Conservation (phyloP, 2,113 vertebrate genomes). For the Istiophorus platypterus region DNA sequence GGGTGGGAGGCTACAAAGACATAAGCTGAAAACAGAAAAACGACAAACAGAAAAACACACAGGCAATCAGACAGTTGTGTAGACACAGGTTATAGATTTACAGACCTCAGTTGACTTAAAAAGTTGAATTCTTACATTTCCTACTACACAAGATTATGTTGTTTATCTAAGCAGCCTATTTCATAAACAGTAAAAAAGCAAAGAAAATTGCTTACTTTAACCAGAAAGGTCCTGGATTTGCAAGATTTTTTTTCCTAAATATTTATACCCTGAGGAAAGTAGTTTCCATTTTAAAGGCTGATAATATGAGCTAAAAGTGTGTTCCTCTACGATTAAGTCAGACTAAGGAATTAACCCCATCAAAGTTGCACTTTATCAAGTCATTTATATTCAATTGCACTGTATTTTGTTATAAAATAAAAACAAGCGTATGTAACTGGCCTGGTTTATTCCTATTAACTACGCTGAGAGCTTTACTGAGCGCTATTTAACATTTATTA, state of each 20-base stretch:
- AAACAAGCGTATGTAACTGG: neutral
- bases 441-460: neutral
- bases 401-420: neutral
- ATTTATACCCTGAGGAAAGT: neutral
- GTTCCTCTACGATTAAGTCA: neutral
- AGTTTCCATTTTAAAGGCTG: neutral
- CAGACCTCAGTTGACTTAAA: neutral
- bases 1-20: no score
- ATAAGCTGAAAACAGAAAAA: neutral
- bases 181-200: neutral
- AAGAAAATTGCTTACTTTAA: neutral
- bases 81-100: neutral
- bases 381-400: neutral
- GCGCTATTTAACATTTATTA: conserved; percentile 4
- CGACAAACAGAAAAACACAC: neutral
- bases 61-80: neutral
- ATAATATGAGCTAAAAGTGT: neutral
- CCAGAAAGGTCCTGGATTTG: neutral
- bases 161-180: neutral
- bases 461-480: neutral
- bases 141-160: neutral
- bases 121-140: neutral
- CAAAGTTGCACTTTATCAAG: neutral
- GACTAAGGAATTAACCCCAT: neutral
- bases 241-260: neutral